A percentile compares a stretch with the other conserved stretches of the same genome.
Evolutionary conservation across 2,113 vertebrate genomes (phyloP).

Genomic region (Upupa epops): DNA sequence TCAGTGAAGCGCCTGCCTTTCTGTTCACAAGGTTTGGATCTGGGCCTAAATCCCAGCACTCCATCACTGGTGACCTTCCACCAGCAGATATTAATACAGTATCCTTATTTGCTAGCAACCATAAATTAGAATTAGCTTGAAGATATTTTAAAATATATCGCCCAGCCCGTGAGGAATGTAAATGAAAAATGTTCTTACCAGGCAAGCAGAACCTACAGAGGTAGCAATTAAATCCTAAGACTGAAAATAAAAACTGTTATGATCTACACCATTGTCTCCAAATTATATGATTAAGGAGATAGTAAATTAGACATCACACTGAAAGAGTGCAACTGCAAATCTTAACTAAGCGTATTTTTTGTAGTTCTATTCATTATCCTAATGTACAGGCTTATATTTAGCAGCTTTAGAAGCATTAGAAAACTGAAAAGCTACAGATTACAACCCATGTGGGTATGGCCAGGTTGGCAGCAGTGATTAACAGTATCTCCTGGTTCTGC

Average conservation of each 20-base stretch:
- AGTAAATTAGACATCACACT: constrained; percentile 10
- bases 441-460: not conserved
- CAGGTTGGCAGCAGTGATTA: not conserved
- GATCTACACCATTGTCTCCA: constrained; percentile 23
- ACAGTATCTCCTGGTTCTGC: not conserved
- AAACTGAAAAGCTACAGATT: constrained; percentile 18
- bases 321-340: constrained; percentile 32
- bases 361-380: constrained; percentile 4
- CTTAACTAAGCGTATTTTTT: constrained; percentile 6
- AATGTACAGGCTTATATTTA: constrained; percentile 27
- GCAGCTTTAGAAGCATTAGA: constrained; percentile 26
- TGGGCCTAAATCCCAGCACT: not conserved
- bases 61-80: not conserved
- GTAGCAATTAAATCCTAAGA: constrained; percentile 46
- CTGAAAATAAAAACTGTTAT: constrained; percentile 40
- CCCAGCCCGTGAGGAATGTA: not conserved
- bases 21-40: not conserved
- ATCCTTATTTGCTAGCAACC: not conserved
- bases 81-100: not conserved
- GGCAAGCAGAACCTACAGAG: constrained; percentile 16
- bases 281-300: constrained; percentile 28
- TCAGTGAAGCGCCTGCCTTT: not conserved
- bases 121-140: constrained; percentile 26
- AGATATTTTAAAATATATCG: constrained; percentile 10
- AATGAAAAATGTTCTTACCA: constrained; percentile 5